These are phyloP conservation scores for Clanis bilineata DNA, from an alignment of 2,888 invertebrate genomes.

Conservation along the genomic window DNA sequence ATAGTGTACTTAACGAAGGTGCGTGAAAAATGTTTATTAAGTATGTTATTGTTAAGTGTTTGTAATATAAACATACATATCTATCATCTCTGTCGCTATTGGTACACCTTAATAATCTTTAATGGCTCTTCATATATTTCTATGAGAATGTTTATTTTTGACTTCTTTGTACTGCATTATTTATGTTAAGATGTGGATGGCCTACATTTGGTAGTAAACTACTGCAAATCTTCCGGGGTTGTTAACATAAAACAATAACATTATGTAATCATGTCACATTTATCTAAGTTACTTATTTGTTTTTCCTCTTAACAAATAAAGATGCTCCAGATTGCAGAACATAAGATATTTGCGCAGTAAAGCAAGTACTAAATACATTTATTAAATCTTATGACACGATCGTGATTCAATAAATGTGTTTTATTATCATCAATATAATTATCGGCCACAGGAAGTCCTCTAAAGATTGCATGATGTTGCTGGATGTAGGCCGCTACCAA, in stretches of 20 bases:
- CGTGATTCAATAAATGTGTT: no score
- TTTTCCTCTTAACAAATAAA: neutral
- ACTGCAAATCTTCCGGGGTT: neutral
- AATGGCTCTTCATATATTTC: neutral
- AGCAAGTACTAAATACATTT: no score
- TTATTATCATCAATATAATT: no score
- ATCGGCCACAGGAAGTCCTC: no score
- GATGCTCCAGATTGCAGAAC: neutral
- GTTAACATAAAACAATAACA: neutral
- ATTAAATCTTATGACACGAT: no score
- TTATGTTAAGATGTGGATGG: no score
- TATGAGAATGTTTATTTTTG: neutral
- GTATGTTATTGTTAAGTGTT: neutral
- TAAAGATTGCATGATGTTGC: no score
- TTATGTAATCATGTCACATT: neutral
- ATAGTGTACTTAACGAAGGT: neutral
- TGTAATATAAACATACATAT: neutral
- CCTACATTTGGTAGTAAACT: neutral
- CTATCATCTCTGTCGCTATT: neutral
- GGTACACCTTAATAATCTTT: neutral
- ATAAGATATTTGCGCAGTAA: neutral
- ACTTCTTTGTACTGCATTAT: neutral
- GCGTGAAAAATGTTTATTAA: neutral
- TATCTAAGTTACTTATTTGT: neutral
- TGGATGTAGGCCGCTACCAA: no score